A percentile compares a stretch with the other conserved stretches of the same genome.
Evolutionary conservation across 2,888 invertebrate species (phyloP).

Genomic region (Amblyjoppa proteus): DNA sequence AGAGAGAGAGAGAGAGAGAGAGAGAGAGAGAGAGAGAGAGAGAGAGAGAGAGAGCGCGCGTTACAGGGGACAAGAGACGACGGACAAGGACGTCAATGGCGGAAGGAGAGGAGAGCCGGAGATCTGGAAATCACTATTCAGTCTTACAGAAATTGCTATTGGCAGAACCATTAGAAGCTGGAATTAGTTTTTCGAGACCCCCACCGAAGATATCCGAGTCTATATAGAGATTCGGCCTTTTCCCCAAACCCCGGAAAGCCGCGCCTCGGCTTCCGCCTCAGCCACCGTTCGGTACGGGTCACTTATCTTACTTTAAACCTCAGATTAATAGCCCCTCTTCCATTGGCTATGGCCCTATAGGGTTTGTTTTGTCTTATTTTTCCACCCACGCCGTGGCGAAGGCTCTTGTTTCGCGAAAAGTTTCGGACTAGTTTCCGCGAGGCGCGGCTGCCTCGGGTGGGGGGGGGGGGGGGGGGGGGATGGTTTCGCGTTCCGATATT

Average conservation of each 20-base stretch:
- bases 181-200: constrained; percentile 78
- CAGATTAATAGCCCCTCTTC: constrained; percentile 75
- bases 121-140: constrained; percentile 75
- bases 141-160: constrained; percentile 79
- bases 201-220: constrained; percentile 61
- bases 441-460: neutral
- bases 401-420: constrained; percentile 66
- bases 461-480: neutral
- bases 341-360: constrained; percentile 58
- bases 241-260: constrained; percentile 48
- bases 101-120: constrained; percentile 35
- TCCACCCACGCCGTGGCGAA: constrained; percentile 21
- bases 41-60: neutral
- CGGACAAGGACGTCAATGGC: constrained; percentile 9
- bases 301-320: constrained; percentile 80
- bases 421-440: constrained; percentile 50
- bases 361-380: constrained; percentile 42
- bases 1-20: neutral
- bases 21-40: neutral
- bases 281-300: constrained; percentile 69
- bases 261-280: constrained; percentile 53
- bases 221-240: constrained; percentile 37
- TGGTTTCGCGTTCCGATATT: constrained; percentile 58
- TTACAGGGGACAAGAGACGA: neutral
- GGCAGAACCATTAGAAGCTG: constrained; percentile 80